These are phyloP conservation scores for Falco biarmicus DNA, from an alignment of 2,797 vertebrate species.

Conservation along the genomic window DNA sequence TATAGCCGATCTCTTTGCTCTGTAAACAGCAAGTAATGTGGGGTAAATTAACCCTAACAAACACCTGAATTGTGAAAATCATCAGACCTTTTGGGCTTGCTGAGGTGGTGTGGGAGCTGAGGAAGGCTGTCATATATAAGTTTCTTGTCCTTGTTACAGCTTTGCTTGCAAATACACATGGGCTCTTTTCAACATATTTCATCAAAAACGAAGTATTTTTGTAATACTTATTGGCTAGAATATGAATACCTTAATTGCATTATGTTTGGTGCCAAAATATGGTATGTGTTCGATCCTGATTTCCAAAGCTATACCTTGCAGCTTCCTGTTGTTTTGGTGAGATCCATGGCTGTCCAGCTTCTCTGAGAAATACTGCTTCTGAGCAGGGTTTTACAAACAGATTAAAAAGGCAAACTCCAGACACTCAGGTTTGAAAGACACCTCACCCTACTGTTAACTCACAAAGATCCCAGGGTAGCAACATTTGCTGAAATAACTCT, in stretches of 20 bases:
- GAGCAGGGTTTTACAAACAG: not conserved
- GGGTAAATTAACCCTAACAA: constrained; percentile 27
- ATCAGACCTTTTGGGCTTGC: constrained; percentile 8
- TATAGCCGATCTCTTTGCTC: constrained; percentile 56
- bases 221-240: not conserved
- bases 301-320: not conserved
- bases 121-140: not conserved
- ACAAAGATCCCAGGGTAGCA: not conserved
- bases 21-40: constrained; percentile 33
- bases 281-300: not conserved
- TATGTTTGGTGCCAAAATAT: not conserved
- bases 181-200: not conserved
- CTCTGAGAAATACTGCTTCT: not conserved
- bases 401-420: not conserved
- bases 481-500: not conserved
- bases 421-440: not conserved
- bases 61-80: constrained; percentile 15
- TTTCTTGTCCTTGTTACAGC: not conserved
- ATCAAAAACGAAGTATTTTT: not conserved
- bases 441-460: not conserved
- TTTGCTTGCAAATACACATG: not conserved
- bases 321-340: not conserved
- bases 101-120: not conserved
- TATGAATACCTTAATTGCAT: not conserved
- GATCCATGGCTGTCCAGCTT: not conserved